These are phyloP conservation scores for Boulengeromyrus knoepffleri DNA, from an alignment of 2,113 vertebrate genomes.

Conservation along the genomic window DNA sequence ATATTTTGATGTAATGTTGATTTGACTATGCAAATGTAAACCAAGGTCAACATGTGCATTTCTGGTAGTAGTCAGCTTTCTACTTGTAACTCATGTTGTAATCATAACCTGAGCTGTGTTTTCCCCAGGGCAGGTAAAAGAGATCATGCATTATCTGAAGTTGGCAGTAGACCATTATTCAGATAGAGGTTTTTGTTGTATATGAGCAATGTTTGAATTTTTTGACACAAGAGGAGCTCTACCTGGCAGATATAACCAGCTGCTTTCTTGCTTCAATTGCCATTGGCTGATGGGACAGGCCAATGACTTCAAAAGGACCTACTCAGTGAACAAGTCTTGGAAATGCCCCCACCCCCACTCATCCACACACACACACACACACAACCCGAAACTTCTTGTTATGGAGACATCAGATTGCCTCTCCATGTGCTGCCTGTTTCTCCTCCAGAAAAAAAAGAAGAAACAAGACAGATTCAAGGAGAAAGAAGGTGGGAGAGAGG, in stretches of 20 bases:
- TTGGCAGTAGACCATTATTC: too few species aligned
- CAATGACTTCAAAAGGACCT: slow-evolving; percentile 10
- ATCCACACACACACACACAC: background rate
- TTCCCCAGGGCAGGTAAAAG: background rate
- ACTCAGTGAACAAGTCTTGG: background rate
- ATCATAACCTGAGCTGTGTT: background rate
- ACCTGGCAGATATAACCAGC: background rate
- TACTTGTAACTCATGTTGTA: background rate
- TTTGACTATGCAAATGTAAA: background rate
- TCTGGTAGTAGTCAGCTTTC: background rate
- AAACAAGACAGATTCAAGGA: background rate
- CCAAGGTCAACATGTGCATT: background rate
- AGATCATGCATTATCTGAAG: background rate
- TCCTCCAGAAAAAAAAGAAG: background rate
- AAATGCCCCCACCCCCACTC: background rate
- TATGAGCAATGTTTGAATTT: background rate
- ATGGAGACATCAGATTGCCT: slow-evolving; percentile 13
- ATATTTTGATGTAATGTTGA: background rate
- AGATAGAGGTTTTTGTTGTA: background rate
- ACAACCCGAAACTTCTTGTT: background rate
- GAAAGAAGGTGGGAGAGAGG: background rate
- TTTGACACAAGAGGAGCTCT: background rate
- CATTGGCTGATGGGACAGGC: background rate
- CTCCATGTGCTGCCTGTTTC: slow-evolving; percentile 5
- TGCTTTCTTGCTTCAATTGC: background rate